Evolutionary conservation across 1,140 invertebrate species (phyloP), one percentile per base, ranked within the genome.

Genomic region (Cotesia vestalis): DNA sequence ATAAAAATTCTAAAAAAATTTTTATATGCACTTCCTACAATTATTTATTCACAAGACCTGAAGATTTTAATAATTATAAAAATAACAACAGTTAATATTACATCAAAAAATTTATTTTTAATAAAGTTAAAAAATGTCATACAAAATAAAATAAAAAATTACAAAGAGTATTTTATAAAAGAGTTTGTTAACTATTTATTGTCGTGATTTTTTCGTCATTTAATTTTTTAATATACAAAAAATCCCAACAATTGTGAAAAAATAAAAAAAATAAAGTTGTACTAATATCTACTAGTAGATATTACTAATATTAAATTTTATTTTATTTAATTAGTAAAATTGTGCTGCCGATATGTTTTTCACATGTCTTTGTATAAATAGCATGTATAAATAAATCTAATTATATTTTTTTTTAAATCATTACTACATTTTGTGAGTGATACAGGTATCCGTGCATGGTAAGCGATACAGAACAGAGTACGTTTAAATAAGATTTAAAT

Each of bases 371-470:
- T 6, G 11, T 46, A 46, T 40, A 40, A 4, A 8, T 40, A 40
- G 38, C 38, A 40, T 9, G 38, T 40, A 9, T 46, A 46, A 46
- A 46, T 46, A 46, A 46, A 46, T 46, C 40, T 46, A 46, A 46
- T 46, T 9, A 35, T 59, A 64, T 35, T 5, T 38, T 64, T 27
- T 12, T 46, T 11, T 38, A 66, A 34, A 36, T 17, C 17, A 5
- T n/a, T 27, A 27, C 36, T 27, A 36, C 5, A 34, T 35, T 66
- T 17, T 38, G 66, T 57, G 66, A 68, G 52, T 57, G 52, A 57
- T 68, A 38, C 66, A 68, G 66, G 34, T 53, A 53, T 36, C 34
- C 57, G 66, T 68, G 66, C 66, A 57, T n/a, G 27, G 46, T n/a
- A 55, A 46, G 11, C 40, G 40, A 46, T 55, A 55, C 5, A 14